Conservation (phyloP, 2,113 vertebrate genomes). For the Corynorhinus townsendii region DNA sequence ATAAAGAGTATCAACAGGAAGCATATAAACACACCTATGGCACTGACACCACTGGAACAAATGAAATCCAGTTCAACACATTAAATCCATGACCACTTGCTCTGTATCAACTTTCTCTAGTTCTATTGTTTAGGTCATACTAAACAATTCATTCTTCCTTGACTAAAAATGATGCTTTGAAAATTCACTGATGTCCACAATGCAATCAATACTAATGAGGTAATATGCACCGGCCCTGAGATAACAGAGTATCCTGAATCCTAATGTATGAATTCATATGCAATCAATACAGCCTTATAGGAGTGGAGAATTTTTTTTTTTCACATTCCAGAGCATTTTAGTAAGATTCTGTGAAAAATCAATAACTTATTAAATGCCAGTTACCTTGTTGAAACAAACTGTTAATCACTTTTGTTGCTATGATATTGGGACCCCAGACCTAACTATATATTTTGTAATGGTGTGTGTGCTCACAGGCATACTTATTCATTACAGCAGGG, state of each 20-base stretch:
- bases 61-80: background rate
- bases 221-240: conserved; percentile 29
- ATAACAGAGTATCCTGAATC: conserved; percentile 46
- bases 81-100: background rate
- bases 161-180: conserved; percentile 53
- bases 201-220: conserved; percentile 65
- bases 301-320: conserved; percentile 36
- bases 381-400: conserved; percentile 68
- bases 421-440: background rate
- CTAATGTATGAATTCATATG: conserved; percentile 43
- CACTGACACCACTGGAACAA: background rate
- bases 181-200: conserved; percentile 58
- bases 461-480: background rate
- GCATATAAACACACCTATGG: background rate
- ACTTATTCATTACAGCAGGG: background rate
- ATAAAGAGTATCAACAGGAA: background rate
- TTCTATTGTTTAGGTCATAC: conserved; percentile 43
- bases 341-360: conserved; percentile 51
- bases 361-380: conserved; percentile 66
- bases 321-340: conserved; percentile 66
- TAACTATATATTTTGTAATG: background rate
- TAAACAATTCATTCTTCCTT: conserved; percentile 62
- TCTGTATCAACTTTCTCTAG: background rate
- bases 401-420: conserved; percentile 64
- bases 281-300: conserved; percentile 52